phyloP scores from a whole-genome alignment of 2,797 vertebrate genomes.

The Lutra lutra region DNA sequence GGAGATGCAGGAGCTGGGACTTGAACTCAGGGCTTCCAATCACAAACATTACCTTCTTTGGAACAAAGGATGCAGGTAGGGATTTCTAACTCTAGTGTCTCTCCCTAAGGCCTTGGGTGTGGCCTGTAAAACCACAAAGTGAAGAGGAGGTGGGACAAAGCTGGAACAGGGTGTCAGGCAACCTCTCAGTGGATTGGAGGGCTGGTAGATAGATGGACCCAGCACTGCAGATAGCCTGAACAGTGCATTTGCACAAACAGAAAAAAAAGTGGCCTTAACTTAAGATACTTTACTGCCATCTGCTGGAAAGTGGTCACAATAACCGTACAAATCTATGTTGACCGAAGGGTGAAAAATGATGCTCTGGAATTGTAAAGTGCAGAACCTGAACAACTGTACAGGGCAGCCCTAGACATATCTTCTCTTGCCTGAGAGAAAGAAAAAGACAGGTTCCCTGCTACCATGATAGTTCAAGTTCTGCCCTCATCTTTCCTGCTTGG shows the following conservation, averaged over 20 bases:
- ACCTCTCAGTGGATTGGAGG: neutral
- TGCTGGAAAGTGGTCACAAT: slow-evolving; percentile 53
- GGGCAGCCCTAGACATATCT: neutral
- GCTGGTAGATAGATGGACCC: neutral
- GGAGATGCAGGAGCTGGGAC: slow-evolving; percentile 30
- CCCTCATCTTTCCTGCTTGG: neutral
- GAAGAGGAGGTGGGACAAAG: neutral
- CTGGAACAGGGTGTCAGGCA: neutral
- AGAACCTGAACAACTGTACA: neutral
- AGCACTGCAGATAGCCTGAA: neutral
- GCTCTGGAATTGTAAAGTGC: neutral
- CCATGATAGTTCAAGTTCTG: neutral
- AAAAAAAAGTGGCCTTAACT: neutral
- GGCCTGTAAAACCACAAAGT: neutral
- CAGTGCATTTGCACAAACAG: neutral
- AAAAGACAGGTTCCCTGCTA: neutral
- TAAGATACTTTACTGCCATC: slow-evolving; percentile 73
- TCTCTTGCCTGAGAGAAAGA: neutral
- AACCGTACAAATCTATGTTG: neutral
- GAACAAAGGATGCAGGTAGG: neutral
- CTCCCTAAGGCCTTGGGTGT: neutral
- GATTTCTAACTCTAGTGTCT: neutral
- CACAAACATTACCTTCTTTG: neutral
- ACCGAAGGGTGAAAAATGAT: neutral
- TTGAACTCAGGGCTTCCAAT: neutral